Conservation (phyloP, 1,140 invertebrate species). For the Bradysia coprophila region DNA sequence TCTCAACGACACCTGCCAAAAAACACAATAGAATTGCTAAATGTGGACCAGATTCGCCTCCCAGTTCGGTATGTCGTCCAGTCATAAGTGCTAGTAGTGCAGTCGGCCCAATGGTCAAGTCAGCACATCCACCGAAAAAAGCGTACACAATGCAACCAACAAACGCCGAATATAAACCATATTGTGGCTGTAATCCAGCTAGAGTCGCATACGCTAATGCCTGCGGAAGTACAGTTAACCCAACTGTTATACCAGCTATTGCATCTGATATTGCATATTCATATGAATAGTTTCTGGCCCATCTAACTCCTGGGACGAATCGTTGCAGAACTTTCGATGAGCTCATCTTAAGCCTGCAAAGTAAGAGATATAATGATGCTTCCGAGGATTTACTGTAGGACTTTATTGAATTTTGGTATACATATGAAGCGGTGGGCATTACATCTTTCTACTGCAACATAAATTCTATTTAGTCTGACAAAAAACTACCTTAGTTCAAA, state of each 20-base stretch:
- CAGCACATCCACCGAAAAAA: constrained; percentile 75
- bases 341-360: too few relatives aligned
- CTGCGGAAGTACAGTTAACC: constrained; percentile 76
- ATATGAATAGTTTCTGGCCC: constrained; percentile 50
- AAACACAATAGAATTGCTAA: constrained; percentile 75
- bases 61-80: constrained; percentile 31
- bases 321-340: too few relatives aligned
- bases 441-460: too few relatives aligned
- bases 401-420: too few relatives aligned
- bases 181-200: constrained; percentile 65
- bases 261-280: constrained; percentile 52
- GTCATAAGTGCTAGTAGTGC: constrained; percentile 71
- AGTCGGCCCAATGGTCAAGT: constrained; percentile 77
- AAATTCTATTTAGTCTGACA: too few relatives aligned
- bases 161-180: constrained; percentile 83
- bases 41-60: constrained; percentile 27
- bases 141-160: constrained; percentile 84
- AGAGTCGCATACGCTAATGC: constrained; percentile 71
- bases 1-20: constrained; percentile 60
- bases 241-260: constrained; percentile 71
- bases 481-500: too few relatives aligned
- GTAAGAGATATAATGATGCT: too few relatives aligned
- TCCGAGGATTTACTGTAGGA: too few relatives aligned
- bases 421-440: too few relatives aligned
- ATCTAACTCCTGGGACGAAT: constrained; percentile 39